Evolutionary conservation across 2,888 invertebrate species (phyloP), one percentile per base, ranked within the genome.

Genomic region (Craniophora ligustri): DNA sequence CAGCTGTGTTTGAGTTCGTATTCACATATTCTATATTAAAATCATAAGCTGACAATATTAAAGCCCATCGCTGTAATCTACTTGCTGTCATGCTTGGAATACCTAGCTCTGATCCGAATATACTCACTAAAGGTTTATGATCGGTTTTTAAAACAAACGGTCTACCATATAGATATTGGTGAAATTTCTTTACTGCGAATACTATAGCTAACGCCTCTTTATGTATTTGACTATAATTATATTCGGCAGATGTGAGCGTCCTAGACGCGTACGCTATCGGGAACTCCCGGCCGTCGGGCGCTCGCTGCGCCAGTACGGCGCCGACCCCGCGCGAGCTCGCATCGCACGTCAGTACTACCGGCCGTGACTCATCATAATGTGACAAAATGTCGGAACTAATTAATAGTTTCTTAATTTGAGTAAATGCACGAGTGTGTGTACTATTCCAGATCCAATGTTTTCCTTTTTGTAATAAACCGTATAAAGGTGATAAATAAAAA

Each of bases 11-110:
- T 13, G 21, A 11, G 0, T 56, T 28, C 0, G 55, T 28, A 0
- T n/a, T 19, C 0, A 54, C 31, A 2, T 54, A 54, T 16, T 54
- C 54, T 0, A 54, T 54, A 6, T 42, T 21, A 10, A 28, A 54
- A 0, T 19, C 26, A 15, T 40, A 35, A 1, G 21, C 42, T 5
- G 21, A 16, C 3, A 49, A 35, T 8, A 18, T 49, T 0, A 49
- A 19, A 3, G 36, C 49, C 42, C 49, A 49, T 1, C 49, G 28
- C 16, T 49, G 41, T 8, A 49, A 19, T 0, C 41, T 10, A 30
- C 49, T 49, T 0, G 49, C 41, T 0, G 35, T 23, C 19, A 26
- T 49, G 2, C 8, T n/a, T 5, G 42, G 42, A 7, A 32, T 21
- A 10, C 31, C 31, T 0, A 1, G 2, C 2, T 44, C 15, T 2